Evolutionary conservation across 1,140 invertebrate species (phyloP), one percentile per base, ranked within the genome.

Genomic region (Panagrolaimus sp.): DNA sequence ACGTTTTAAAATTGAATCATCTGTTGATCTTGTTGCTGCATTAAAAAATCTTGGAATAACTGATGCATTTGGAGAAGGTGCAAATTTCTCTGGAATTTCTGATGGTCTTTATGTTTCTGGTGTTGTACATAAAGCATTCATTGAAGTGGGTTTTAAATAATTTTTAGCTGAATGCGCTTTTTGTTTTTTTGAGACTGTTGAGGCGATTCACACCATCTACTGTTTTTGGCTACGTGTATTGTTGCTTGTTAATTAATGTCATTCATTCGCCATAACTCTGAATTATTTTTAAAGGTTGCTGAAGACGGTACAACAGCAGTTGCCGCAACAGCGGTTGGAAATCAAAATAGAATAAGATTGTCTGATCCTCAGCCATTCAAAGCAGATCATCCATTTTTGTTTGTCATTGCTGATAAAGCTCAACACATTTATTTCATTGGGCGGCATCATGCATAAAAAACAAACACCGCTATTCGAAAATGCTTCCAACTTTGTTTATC

Each of bases 41-140:
- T 72, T 84, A 1, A 38, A 72, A 25, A 61, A 74, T 42, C 16
- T 83, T 20, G 82, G 81, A 16, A 69, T 83, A 7, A 31, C 44
- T 3, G 69, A 77, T 27, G 68, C 79, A 11, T 83, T 84, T 69
- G 13, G 31, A n/a, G 13, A 38, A 0, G 16, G 13, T 5, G 71
- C 71, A 13, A 57, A 72, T 48, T 71, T 72, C 48, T 71, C 69
- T 8, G 64, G 51, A 2, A 72, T 72, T 20, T 73, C 73, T 43
- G 71, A 61, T 11, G 46, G 23, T 3, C 71, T 67, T 43, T 61
- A 53, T 45, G 45, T 72, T 63, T 71, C 68, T 11, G 63, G 72
- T 23, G 71, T 71, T 23, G 65, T 83, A 25, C 82, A 83, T 69
- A 79, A 84, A 69, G 78, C 81, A 14, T 79, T 83, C 48, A 69